Base-by-base conservation (phyloP, 2,113 vertebrate species). In the Seriola rivoliana region DNA sequence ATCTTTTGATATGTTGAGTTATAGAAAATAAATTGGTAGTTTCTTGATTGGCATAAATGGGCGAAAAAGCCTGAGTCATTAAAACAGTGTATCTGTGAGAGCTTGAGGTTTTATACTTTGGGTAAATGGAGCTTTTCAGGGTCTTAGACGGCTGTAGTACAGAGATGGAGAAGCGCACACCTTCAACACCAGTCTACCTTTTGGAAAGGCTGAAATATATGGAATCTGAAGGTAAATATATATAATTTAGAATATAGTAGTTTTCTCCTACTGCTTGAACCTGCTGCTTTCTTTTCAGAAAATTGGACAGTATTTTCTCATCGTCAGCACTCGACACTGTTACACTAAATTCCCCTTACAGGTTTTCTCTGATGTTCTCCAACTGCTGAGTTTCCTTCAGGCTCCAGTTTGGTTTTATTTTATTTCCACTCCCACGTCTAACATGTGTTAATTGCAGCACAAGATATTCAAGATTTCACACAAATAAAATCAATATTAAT, bases 351-450 rank as follows among this genome's bases (percentile, higher is more conserved):
- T 46, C 13, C 4, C 14, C 44, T 0, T 12, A 44, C 42, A 13
- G 42, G 42, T 44, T 44, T 44, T 44, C 42, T 13, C 44, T 46
- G 44, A 46, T 46, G 42, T 44, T 10, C 50, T 58, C 54, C 12
- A 60, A 36, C 1, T 23, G 58, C 42, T 36, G 19, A 71, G 11
- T 55, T 70, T 60, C 23, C 19, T 52, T 34, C 25, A 65, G 19
- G 36, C 58, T 72, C 29, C n/a, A 65, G 29, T 80, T 29, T 58
- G 25, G 19, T 57, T 63, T 38, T 25, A 25, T 54, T 46, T 48
- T 29, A 40, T 54, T 71, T 52, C 5, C 8, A 74, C 9, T 58
- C 34, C 34, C 6, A 14, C 29, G 11, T 2, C 6, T 36, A 4
- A 8, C 14, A 16, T n/a, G 17, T 55, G 46, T 44, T 54, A 54